Base-by-base conservation (phyloP, 2,797 vertebrate genomes). In the Pipistrellus kuhlii region DNA sequence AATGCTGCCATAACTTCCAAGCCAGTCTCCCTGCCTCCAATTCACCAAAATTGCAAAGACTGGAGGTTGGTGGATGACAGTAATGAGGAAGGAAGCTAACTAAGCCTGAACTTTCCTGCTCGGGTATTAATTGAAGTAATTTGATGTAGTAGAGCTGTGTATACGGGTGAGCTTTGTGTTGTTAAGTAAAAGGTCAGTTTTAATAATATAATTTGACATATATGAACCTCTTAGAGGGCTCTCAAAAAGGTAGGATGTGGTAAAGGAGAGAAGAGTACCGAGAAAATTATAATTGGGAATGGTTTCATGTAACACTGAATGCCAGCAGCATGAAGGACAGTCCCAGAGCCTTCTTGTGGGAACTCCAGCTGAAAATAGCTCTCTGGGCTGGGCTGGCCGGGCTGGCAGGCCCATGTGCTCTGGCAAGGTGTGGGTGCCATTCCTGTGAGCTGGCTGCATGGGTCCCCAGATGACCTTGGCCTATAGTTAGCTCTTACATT, bases 401-500 rank as follows among this genome's bases (percentile, higher is more conserved):
- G 44, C 32, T 62, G 91, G 72, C 84, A 84, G 48, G 59, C 59
- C 27, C 55, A 10, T 7, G 77, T 5, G 1, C 57, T 27, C 20
- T 68, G 71, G 69, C 6, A 10, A 92, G n/a, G 90, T 75, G 25
- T 71, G 82, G 72, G 14, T 48, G 57, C 57, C 83, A 46, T 23
- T 35, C 62, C 57, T 41, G 69, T 41, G 77, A 84, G 30, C 69
- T 38, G 30, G 51, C 57, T 59, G 32, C 32, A 30, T 41, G 69
- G 71, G 27, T 88, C 88, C 96, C 85, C 48, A 44, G 57, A 78
- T 92, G 93, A 95, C 97, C 93, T 68, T 66, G 62, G 80, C 78
- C 93, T 97, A 94, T 95, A 90, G 55, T 94, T 97, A 95, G 92
- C 71, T 86, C 85, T 81, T 57, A 71, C 41, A 82, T 68, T 89